Evolutionary conservation across 2,113 vertebrate species (phyloP).

Genomic region (Silurus glanis): DNA sequence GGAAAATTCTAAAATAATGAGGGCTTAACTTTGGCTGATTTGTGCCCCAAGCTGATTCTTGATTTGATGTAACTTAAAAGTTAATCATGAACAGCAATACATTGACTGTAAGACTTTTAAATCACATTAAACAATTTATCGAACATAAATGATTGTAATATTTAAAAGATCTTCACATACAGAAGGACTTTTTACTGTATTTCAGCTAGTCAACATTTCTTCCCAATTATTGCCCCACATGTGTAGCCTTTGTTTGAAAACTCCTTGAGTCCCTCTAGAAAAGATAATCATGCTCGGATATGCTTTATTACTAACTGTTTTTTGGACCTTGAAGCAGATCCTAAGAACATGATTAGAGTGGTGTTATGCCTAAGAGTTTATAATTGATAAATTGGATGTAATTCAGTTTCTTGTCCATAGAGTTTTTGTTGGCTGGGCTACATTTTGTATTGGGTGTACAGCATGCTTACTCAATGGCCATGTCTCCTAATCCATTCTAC

Average conservation of each 20-base stretch:
- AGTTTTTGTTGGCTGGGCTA: not conserved
- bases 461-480: not conserved
- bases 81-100: not conserved
- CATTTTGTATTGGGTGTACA: not conserved
- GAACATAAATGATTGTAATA: not conserved
- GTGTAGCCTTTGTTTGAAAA: not conserved
- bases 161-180: not conserved
- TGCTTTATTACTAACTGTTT: not conserved
- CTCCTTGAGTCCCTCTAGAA: not conserved
- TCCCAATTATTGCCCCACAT: not conserved
- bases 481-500: not conserved
- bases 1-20: not conserved
- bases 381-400: not conserved
- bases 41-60: not conserved
- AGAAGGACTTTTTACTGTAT: not conserved
- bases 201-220: not conserved
- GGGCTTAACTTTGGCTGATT: not conserved
- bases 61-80: not conserved
- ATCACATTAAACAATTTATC: not conserved
- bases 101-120: not conserved
- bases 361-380: not conserved
- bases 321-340: not conserved
- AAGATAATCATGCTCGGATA: not conserved
- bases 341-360: not conserved
- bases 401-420: not conserved